Evolutionary conservation across 2,888 invertebrate species (phyloP).

Genomic region (Orthosia gothica): DNA sequence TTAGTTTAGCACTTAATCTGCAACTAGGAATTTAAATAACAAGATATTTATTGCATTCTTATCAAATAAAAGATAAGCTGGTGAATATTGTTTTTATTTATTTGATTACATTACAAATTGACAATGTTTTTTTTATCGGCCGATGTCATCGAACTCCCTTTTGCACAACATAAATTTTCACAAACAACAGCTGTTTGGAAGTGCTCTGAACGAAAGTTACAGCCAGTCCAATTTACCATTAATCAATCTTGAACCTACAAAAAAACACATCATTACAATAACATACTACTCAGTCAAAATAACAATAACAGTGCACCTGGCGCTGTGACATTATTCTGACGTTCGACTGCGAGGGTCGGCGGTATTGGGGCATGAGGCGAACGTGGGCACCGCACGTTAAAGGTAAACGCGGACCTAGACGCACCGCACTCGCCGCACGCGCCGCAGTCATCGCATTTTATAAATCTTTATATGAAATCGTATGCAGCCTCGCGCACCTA

Average conservation of each 20-base stretch:
- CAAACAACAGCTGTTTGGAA: not conserved
- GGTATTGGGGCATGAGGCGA: too few species aligned
- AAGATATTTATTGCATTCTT: not conserved
- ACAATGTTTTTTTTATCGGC: not conserved
- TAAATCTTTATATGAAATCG: too few species aligned
- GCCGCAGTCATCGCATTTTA: too few species aligned
- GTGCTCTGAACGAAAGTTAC: not conserved
- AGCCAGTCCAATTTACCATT: not conserved
- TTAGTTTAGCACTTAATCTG: not conserved
- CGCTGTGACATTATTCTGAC: too few species aligned
- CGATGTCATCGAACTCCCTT: not conserved
- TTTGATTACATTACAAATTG: slow-evolving; percentile 3
- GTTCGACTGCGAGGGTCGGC: too few species aligned
- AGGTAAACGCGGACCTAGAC: too few species aligned
- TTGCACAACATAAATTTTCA: not conserved
- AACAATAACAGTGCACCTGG: too few species aligned
- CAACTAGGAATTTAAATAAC: not conserved
- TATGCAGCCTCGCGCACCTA: too few species aligned
- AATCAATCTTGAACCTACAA: slow-evolving; percentile 13
- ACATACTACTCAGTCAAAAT: not conserved
- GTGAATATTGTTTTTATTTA: slow-evolving; percentile 4
- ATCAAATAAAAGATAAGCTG: slow-evolving; percentile 22
- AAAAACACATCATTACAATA: slow-evolving; percentile 3
- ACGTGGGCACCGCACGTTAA: too few species aligned
- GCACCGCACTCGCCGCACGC: too few species aligned